Evolutionary conservation across 2,797 vertebrate genomes (phyloP), one percentile per base, ranked within the genome.

Genomic region (Coregonus sp.): DNA sequence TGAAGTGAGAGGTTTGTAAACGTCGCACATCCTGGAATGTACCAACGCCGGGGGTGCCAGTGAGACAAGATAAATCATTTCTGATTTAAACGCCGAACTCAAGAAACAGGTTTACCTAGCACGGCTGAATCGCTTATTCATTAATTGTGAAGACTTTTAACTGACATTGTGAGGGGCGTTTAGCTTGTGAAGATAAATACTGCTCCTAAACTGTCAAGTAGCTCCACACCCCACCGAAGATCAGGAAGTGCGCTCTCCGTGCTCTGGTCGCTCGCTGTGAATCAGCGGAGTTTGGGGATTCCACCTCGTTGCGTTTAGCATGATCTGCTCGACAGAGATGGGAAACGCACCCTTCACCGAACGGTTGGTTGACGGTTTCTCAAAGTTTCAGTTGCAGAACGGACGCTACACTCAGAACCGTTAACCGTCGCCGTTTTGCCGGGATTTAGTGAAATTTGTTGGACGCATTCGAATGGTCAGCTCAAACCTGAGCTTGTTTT

Each of bases 1-100:
- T 29, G 75, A 83, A 76, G 86, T 87, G 91, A 86, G 85, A 92
- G 85, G 84, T 86, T 90, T 87, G 92, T 93, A 92, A 94, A 94
- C 91, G 90, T 72, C 1, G 86, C 75, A 92, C 85, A 94, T 94
- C 93, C 92, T 93, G 93, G 93, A 94, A 85, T 78, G 2, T 88
- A 94, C 93, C 92, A 94, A 90, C 5, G 18, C 74, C n/a, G 1
- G 51, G 5, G 77, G 67, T 35, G 0, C 29, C 18, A 25, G 67
- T 3, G 7, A 6, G 0, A 1, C 3, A 2, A 4, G 9, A 0
- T 2, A 2, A 4, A 20, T 3, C 0, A 2, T 15, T 16, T 73
- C 2, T 1, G 6, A 61, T 37, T 56, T 74, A 77, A 50, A 9
- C 6, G 12, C 20, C 25, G 12, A 2, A 16, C 0, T 20, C 1